Percentiles rank a stretch among this genome's conserved stretches.
Evolutionary conservation across 2,888 invertebrate species (phyloP).

Genomic region (Lycia hirtaria): DNA sequence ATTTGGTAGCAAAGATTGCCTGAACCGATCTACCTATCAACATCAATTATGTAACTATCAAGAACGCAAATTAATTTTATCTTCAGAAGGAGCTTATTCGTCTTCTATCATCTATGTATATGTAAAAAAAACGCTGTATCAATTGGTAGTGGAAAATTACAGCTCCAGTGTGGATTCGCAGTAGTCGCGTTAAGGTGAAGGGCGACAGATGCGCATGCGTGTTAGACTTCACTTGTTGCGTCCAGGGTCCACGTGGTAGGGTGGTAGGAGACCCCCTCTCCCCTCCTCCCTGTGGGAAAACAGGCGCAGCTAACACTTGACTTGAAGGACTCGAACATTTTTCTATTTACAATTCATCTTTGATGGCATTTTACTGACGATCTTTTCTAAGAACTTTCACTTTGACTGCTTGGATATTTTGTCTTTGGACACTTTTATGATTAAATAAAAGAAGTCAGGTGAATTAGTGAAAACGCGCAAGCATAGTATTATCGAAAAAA

Average conservation of each 20-base stretch:
- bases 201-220: constrained; percentile 65
- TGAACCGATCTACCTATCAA: too few relatives aligned
- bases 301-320: constrained; percentile 56
- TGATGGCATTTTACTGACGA: not conserved
- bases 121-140: constrained; percentile 13
- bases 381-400: not conserved
- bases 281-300: constrained; percentile 56
- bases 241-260: constrained; percentile 61
- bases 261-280: constrained; percentile 11
- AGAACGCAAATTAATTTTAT: too few relatives aligned
- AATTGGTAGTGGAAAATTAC: constrained; percentile 70
- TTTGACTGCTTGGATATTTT: not conserved
- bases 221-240: constrained; percentile 71
- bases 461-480: too few relatives aligned
- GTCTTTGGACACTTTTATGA: not conserved
- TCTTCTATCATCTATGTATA: not conserved
- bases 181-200: constrained; percentile 14
- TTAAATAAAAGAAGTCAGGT: not conserved
- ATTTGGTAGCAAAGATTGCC: too few relatives aligned
- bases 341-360: constrained; percentile 12
- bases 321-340: constrained; percentile 26
- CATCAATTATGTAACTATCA: too few relatives aligned
- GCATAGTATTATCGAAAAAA: too few relatives aligned
- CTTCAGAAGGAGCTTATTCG: not conserved
- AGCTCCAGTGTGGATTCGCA: constrained; percentile 52